Percentiles rank a stretch among this genome's conserved stretches.
Evolutionary conservation across 2,888 invertebrate species (phyloP).

Genomic region (Eupithecia inturbata): DNA sequence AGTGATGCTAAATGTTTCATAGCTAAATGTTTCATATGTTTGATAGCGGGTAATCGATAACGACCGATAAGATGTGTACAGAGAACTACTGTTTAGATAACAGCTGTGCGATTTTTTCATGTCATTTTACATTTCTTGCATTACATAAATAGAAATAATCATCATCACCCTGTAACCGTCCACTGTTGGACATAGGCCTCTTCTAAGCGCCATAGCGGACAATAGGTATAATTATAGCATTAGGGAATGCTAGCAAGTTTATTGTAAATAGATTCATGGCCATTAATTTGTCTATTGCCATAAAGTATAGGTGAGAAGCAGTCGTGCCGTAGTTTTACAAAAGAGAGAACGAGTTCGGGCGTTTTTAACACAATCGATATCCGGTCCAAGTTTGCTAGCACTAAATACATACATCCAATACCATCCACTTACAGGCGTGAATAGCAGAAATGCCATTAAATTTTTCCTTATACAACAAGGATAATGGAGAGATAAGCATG

Average conservation of each 20-base stretch:
- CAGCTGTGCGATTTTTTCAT: neutral
- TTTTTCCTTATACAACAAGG: neutral
- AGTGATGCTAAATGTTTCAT: slow-evolving; percentile 34
- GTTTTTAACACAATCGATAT: neutral
- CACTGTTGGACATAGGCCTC: too few species aligned
- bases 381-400: neutral
- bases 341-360: neutral
- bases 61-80: slow-evolving; percentile 12
- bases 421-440: neutral
- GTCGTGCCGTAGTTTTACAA: neutral
- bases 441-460: neutral
- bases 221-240: neutral
- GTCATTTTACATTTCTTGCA: neutral
- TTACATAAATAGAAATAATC: neutral
- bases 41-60: slow-evolving; percentile 21
- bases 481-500: neutral
- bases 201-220: too few species aligned
- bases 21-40: slow-evolving; percentile 10
- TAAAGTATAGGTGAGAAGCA: neutral
- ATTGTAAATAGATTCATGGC: neutral
- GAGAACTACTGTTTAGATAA: neutral
- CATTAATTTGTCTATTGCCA: neutral
- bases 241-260: neutral
- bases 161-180: too few species aligned
- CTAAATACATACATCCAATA: neutral